Evolutionary conservation across 2,113 vertebrate species (phyloP), one percentile per base, ranked within the genome.

Genomic region (Triplophysa rosa): DNA sequence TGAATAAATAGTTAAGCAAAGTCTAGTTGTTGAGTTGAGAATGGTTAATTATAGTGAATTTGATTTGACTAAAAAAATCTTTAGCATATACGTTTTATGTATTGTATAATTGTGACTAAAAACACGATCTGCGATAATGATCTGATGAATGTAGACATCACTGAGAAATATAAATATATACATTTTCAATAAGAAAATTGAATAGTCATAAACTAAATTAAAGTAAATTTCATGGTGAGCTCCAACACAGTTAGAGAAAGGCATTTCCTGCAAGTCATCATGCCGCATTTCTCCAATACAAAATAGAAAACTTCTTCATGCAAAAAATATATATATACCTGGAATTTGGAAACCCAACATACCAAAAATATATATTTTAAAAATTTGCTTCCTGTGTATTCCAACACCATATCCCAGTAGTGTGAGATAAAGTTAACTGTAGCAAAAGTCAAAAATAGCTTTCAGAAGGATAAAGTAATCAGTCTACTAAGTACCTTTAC

Each of bases 331-430:
- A 81, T 45, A 84, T 79, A 90, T 89, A 91, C 87, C 86, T 89
- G 89, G 85, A 85, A 88, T 90, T 88, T 88, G 67, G 82, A 87
- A 89, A 91, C 85, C 88, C 89, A 90, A 91, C 85, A 92, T 91
- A 92, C 89, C 86, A 92, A 91, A 92, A 92, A 93, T 90, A 92
- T 90, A 91, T 91, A 86, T 89, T 89, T 88, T 45, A 87, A 88
- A 92, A 90, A 87, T 84, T 52, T 81, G 90, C 67, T 80, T 91
- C 82, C 84, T 83, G 8, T 79, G 77, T 85, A 72, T 78, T 82
- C 84, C 80, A 86, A 87, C 64, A 70, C 76, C 66, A 80, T 67
- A 81, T 80, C 81, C 79, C 74, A 71, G 73, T 76, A 69, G 67
- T 80, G 85, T 83, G 64, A 84, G 73, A 85, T 84, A 80, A 86